Conservation (phyloP, 2,113 vertebrate species). For the Cranoglanis bouderius region DNA sequence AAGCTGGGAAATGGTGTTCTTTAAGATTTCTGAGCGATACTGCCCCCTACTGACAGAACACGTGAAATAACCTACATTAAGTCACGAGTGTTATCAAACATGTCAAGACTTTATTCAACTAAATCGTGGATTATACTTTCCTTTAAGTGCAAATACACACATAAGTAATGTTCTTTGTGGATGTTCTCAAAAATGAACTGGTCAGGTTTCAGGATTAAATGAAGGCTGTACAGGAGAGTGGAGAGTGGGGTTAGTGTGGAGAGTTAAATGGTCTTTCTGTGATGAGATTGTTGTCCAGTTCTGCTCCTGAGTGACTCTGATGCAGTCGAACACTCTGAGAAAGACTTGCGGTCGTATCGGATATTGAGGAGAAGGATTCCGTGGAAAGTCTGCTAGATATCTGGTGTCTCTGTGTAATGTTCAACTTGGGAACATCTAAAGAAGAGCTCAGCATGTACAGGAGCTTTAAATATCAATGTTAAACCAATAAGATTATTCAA, state of each 20-base stretch:
- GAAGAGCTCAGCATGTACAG: too few relatives aligned
- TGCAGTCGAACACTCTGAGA: constrained; percentile 80
- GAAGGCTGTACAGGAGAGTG: neutral
- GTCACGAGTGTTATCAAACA: too few relatives aligned
- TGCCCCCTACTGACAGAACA: neutral
- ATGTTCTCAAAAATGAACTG: neutral
- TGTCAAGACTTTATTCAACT: neutral
- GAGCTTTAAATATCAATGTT: too few relatives aligned
- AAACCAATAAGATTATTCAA: neutral
- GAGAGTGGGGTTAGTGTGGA: neutral
- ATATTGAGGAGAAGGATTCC: neutral
- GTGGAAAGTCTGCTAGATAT: too few relatives aligned
- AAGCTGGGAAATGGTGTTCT: too few relatives aligned
- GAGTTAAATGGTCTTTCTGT: constrained; percentile 73
- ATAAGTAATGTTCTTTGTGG: neutral
- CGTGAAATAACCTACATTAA: neutral
- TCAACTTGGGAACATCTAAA: too few relatives aligned
- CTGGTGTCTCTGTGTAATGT: neutral
- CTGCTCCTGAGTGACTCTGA: constrained; percentile 88
- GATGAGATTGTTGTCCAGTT: constrained; percentile 89
- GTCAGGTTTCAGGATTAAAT: neutral
- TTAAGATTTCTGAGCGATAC: neutral
- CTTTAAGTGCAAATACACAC: neutral
- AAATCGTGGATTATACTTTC: neutral
- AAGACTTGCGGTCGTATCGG: constrained; percentile 60